Evolutionary conservation across 2,113 vertebrate species (phyloP).

Genomic region (Octodon degus): DNA sequence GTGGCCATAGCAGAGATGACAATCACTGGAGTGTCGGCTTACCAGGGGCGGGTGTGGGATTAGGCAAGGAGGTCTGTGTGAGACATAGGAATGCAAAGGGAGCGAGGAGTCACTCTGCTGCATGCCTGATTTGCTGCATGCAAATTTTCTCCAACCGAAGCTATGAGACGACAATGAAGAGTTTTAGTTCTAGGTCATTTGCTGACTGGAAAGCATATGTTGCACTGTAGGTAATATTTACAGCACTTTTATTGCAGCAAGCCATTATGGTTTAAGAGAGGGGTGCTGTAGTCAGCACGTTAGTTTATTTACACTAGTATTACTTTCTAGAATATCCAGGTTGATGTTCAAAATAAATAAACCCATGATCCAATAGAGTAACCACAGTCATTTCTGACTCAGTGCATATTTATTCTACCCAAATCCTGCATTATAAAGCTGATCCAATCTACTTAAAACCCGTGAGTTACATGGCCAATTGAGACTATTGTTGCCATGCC

Average conservation of each 20-base stretch:
- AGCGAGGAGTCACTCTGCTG: too few species aligned
- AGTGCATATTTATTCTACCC: not conserved
- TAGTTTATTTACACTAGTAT: not conserved
- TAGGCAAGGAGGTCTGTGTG: not conserved
- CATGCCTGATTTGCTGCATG: not conserved
- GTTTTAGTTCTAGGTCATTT: not conserved
- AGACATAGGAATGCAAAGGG: not conserved
- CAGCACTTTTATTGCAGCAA: not conserved
- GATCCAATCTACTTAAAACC: not conserved
- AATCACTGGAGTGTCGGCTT: too few species aligned
- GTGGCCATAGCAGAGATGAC: not conserved
- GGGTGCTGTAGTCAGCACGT: not conserved
- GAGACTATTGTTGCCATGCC: not conserved
- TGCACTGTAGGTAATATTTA: not conserved
- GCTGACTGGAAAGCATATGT: not conserved
- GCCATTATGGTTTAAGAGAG: not conserved
- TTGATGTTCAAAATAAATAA: not conserved
- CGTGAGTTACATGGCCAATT: too few species aligned
- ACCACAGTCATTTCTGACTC: not conserved
- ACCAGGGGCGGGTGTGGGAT: not conserved
- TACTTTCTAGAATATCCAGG: not conserved
- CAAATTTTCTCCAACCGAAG: not conserved
- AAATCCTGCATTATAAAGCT: not conserved
- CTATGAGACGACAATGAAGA: not conserved
- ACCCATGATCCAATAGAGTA: not conserved